phyloP scores from a whole-genome alignment of 2,113 vertebrate species.

The Halichoerus grypus region DNA sequence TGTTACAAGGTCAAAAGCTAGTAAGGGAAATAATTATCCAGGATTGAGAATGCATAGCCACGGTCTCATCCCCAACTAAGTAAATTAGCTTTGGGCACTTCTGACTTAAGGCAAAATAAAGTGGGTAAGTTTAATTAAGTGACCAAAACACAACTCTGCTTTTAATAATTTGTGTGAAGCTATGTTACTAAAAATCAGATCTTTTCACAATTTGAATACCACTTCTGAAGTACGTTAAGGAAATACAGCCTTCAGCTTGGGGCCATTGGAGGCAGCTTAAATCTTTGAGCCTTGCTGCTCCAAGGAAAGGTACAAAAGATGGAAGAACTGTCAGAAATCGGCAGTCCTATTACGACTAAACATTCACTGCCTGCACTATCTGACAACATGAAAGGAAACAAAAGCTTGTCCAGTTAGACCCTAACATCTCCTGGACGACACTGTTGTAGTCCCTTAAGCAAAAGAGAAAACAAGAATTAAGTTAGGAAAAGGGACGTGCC shows the following conservation, averaged over 20 bases:
- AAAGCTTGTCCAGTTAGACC: conserved; percentile 58
- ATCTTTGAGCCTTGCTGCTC: conserved; percentile 45
- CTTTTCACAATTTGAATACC: conserved; percentile 3
- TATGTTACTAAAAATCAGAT: background rate
- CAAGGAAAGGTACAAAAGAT: conserved; percentile 52
- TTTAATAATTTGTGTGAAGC: background rate
- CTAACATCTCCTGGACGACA: conserved; percentile 52
- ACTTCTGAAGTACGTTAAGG: conserved; percentile 36
- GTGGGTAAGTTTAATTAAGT: conserved; percentile 51
- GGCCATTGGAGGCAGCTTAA: rapidly evolving
- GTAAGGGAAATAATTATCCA: conserved; percentile 16
- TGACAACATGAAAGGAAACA: conserved; percentile 71
- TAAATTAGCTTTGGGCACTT: conserved; percentile 39
- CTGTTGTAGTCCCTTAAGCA: conserved; percentile 71
- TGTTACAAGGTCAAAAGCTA: conserved; percentile 26
- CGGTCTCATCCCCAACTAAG: background rate
- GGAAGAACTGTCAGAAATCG: conserved; percentile 47
- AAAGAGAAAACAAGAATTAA: conserved; percentile 59
- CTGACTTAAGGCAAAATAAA: conserved; percentile 51
- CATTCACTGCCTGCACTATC: conserved; percentile 8
- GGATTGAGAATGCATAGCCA: background rate
- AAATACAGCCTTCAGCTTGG: background rate
- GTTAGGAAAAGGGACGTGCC: conserved; percentile 20
- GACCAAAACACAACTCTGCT: conserved; percentile 38
- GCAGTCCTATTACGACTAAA: background rate